These are phyloP conservation scores for Saturnia pavonia DNA, from an alignment of 2,888 invertebrate genomes.

Conservation along the genomic window DNA sequence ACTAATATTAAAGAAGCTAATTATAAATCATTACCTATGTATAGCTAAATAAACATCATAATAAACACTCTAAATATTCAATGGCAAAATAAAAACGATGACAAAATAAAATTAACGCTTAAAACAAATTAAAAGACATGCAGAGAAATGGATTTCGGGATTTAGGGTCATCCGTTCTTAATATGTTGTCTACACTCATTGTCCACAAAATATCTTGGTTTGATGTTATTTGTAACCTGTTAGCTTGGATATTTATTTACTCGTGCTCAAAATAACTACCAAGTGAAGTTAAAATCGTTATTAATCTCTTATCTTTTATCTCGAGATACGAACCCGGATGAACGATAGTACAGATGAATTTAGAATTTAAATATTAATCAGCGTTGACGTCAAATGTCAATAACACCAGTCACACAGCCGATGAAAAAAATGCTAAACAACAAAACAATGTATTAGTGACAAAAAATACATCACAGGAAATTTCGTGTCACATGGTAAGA, in stretches of 20 bases:
- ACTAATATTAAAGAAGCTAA: too few species aligned
- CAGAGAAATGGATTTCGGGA: neutral
- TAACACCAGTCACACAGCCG: neutral
- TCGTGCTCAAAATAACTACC: neutral
- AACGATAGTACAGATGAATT: neutral
- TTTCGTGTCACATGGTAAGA: neutral
- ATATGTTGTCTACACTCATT: neutral
- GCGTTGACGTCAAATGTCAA: slow-evolving; percentile 8
- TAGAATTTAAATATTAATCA: neutral
- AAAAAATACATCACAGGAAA: neutral
- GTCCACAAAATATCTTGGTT: slow-evolving; percentile 1
- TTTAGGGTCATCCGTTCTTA: neutral
- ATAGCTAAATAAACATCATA: too few species aligned
- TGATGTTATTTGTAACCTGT: neutral
- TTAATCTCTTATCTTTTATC: neutral
- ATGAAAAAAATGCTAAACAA: neutral
- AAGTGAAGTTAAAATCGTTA: neutral
- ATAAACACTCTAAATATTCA: too few species aligned
- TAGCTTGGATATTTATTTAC: neutral
- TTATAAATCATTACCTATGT: too few species aligned
- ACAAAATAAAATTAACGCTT: too few species aligned
- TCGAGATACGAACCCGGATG: neutral
- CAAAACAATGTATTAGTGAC: neutral
- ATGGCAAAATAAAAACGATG: too few species aligned
- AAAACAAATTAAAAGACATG: too few species aligned